phyloP scores from a whole-genome alignment of 2,888 invertebrate genomes.

The Campoplex nolae region DNA sequence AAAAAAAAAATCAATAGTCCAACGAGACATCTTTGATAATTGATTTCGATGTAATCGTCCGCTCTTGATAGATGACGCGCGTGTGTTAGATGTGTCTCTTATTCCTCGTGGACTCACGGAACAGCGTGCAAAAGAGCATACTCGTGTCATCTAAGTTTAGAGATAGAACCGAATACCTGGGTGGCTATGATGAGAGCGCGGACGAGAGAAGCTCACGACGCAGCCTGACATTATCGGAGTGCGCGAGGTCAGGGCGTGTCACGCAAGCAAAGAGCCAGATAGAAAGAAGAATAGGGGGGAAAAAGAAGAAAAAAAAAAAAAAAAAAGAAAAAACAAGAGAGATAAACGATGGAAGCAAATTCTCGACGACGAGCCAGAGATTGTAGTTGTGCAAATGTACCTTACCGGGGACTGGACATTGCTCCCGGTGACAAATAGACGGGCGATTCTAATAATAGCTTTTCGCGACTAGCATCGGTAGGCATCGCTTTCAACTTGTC shows the following conservation, averaged over 20 bases:
- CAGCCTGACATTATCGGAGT: constrained; percentile 79
- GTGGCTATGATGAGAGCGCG: constrained; percentile 49
- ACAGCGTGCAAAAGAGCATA: constrained; percentile 47
- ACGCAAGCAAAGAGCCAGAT: constrained; percentile 57
- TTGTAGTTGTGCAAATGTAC: constrained; percentile 37
- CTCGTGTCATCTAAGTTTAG: constrained; percentile 80
- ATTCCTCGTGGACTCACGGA: constrained; percentile 27
- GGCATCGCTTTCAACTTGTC: constrained; percentile 36
- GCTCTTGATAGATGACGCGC: not conserved
- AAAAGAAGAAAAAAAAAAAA: not conserved
- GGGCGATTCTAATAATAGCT: constrained; percentile 72
- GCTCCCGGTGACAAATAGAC: constrained; percentile 66
- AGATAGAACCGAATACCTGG: constrained; percentile 79
- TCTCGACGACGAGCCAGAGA: constrained; percentile 52
- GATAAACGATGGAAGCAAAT: constrained; percentile 23
- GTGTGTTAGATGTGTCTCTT: constrained; percentile 52
- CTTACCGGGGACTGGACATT: constrained; percentile 68
- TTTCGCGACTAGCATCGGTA: constrained; percentile 63
- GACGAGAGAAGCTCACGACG: constrained; percentile 68
- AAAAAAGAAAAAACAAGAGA: no score
- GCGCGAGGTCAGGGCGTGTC: constrained; percentile 79
- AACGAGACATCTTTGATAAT: not conserved
- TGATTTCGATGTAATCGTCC: not conserved
- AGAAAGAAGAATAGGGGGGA: constrained; percentile 44
- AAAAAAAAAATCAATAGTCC: no score